Conservation (phyloP, 2,888 invertebrate genomes). For the Smittia sp. region DNA sequence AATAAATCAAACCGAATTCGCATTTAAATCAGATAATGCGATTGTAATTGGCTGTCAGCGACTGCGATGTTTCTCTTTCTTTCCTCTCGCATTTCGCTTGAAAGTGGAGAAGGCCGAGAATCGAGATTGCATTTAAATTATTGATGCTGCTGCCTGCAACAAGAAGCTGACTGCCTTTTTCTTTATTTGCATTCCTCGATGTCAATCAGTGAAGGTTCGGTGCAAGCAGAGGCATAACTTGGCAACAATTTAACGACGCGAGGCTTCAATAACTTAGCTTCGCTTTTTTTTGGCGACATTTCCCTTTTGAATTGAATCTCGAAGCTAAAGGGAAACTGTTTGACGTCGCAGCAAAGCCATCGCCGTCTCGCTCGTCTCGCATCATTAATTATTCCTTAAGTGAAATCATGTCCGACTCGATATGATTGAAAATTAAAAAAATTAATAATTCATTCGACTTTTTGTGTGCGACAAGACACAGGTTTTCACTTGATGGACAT, state of each 20-base stretch:
- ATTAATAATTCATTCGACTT: slow-evolving; percentile 14
- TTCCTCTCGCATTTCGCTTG: not conserved
- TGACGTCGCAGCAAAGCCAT: not conserved
- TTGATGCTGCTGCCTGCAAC: slow-evolving; percentile 23
- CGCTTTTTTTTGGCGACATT: not conserved
- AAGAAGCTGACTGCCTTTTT: slow-evolving; percentile 9
- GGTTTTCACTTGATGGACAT: slow-evolving; percentile 17
- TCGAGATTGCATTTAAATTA: slow-evolving; percentile 40
- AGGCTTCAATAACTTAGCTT: slow-evolving; percentile 16
- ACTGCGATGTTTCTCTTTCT: slow-evolving; percentile 26
- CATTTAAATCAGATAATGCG: slow-evolving; percentile 42
- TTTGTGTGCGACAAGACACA: slow-evolving; percentile 26
- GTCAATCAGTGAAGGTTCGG: slow-evolving; percentile 28
- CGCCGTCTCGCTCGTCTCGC: not conserved
- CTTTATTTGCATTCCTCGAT: slow-evolving; percentile 36
- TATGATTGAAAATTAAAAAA: slow-evolving; percentile 16
- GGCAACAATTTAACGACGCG: slow-evolving; percentile 15
- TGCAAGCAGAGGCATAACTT: not conserved
- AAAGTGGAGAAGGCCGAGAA: slow-evolving; percentile 19
- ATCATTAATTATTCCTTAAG: slow-evolving; percentile 38
- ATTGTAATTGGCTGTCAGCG: slow-evolving; percentile 42
- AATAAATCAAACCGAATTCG: slow-evolving; percentile 41
- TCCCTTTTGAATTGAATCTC: not conserved
- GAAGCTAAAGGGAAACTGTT: slow-evolving; percentile 2
- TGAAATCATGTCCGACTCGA: slow-evolving; percentile 14